A percentile compares a stretch with the other conserved stretches of the same genome.
Conservation (phyloP, 2,113 vertebrate species). For the Columbina picui region DNA sequence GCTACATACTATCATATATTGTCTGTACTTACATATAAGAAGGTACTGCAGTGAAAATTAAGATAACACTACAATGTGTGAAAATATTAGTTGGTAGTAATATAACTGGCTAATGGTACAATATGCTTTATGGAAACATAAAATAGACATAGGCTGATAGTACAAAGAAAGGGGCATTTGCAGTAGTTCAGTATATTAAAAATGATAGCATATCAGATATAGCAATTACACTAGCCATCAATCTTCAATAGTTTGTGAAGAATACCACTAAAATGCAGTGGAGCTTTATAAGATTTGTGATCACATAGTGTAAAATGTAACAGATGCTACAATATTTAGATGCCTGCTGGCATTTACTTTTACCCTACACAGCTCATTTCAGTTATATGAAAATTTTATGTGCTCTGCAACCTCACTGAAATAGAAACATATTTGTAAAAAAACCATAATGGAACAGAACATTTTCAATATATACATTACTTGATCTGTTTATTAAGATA, state of each 20-base stretch:
- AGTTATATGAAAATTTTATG: slow-evolving; percentile 78
- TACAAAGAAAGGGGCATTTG: slow-evolving; percentile 35
- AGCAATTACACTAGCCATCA: slow-evolving; percentile 73
- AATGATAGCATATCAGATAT: slow-evolving; percentile 59
- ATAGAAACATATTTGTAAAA: slow-evolving; percentile 71
- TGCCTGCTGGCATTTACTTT: slow-evolving; percentile 89
- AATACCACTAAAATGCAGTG: slow-evolving; percentile 69
- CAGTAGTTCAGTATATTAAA: slow-evolving; percentile 67
- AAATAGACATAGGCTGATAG: slow-evolving; percentile 32
- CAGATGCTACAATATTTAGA: slow-evolving; percentile 90
- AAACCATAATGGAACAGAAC: slow-evolving; percentile 49
- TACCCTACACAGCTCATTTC: slow-evolving; percentile 89
- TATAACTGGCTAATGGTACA: background rate
- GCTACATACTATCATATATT: background rate
- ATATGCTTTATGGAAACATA: slow-evolving; percentile 25
- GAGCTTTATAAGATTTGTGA: slow-evolving; percentile 84
- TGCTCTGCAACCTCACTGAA: slow-evolving; percentile 68
- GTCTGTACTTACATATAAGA: background rate
- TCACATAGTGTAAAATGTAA: slow-evolving; percentile 87
- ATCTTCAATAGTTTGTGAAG: slow-evolving; percentile 77
- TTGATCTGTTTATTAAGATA: slow-evolving; percentile 48
- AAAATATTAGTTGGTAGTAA: background rate
- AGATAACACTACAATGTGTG: background rate
- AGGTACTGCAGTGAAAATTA: slow-evolving; percentile 20
- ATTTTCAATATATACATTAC: slow-evolving; percentile 44